Percentiles rank a stretch among this genome's conserved stretches.
These are phyloP conservation scores for Falco concolor DNA, from an alignment of 2,797 vertebrate species.

Conservation along the genomic window DNA sequence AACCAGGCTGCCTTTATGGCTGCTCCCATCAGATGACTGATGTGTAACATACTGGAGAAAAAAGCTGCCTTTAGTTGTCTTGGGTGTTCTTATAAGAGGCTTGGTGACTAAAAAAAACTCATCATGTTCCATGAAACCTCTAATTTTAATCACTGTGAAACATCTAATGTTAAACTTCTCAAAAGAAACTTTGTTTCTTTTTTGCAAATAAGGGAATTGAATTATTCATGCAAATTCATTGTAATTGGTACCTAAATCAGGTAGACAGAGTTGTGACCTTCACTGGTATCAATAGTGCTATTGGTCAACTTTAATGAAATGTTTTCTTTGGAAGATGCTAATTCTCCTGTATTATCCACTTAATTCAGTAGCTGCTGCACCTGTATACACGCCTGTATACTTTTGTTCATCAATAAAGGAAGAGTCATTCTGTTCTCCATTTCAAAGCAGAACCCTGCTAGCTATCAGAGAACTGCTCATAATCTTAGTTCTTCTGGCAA, in stretches of 20 bases:
- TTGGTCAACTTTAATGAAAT: background rate
- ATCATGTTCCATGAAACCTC: background rate
- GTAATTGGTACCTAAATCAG: background rate
- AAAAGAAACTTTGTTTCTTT: background rate
- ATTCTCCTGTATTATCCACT: background rate
- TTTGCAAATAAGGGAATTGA: background rate
- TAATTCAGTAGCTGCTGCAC: background rate
- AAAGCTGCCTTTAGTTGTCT: background rate
- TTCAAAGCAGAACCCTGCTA: background rate
- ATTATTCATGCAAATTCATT: background rate
- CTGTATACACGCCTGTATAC: accelerated
- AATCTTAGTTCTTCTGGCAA: background rate
- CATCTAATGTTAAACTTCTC: background rate
- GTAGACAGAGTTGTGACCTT: background rate
- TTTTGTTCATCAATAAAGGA: background rate
- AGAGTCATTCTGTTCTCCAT: background rate
- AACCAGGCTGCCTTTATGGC: background rate
- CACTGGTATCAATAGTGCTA: accelerated
- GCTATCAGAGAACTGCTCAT: background rate
- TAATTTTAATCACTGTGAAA: background rate
- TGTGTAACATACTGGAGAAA: background rate
- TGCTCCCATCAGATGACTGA: background rate
- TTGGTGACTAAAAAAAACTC: background rate
- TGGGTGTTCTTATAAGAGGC: background rate
- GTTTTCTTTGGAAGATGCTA: background rate